These are phyloP conservation scores for Microctenopoma steveboyesi DNA, from an alignment of 2,797 vertebrate species.

Conservation along the genomic window DNA sequence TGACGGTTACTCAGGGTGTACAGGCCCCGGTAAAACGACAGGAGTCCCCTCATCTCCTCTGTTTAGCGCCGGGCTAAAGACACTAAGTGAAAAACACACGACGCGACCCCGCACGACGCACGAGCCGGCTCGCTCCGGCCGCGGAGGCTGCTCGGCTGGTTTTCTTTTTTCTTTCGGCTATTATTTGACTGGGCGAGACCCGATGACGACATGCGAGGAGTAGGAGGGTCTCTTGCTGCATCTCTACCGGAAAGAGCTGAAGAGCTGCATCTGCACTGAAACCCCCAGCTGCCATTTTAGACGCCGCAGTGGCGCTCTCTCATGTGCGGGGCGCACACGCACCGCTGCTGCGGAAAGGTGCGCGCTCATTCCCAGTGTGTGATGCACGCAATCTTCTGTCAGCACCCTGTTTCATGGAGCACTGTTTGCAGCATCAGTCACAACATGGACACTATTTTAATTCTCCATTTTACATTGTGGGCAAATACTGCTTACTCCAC, in stretches of 20 bases:
- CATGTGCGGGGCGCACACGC: neutral
- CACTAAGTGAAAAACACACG: neutral
- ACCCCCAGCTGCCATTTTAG: constrained; percentile 79
- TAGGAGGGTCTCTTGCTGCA: constrained; percentile 47
- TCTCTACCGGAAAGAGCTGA: constrained; percentile 44
- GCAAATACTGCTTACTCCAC: neutral
- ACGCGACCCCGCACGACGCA: constrained; percentile 2
- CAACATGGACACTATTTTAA: neutral
- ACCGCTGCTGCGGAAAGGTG: neutral
- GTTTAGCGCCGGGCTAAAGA: constrained; percentile 31
- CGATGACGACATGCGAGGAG: constrained; percentile 63
- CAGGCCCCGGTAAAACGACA: constrained; percentile 69
- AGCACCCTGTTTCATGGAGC: too few relatives aligned
- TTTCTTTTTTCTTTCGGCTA: constrained; percentile 14
- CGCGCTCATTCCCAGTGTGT: fast-evolving
- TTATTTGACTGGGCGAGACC: constrained; percentile 55
- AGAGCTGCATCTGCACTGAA: constrained; percentile 55
- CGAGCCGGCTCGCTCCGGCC: constrained; percentile 70
- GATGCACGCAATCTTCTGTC: too few relatives aligned
- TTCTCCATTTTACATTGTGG: constrained; percentile 30
- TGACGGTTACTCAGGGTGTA: constrained; percentile 64
- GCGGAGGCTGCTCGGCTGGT: constrained; percentile 36
- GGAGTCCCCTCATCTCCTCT: constrained; percentile 74
- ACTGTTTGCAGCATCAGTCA: neutral
- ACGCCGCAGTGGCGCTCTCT: constrained; percentile 48